Base-by-base conservation (phyloP, 2,113 vertebrate genomes). In the Vimba vimba region DNA sequence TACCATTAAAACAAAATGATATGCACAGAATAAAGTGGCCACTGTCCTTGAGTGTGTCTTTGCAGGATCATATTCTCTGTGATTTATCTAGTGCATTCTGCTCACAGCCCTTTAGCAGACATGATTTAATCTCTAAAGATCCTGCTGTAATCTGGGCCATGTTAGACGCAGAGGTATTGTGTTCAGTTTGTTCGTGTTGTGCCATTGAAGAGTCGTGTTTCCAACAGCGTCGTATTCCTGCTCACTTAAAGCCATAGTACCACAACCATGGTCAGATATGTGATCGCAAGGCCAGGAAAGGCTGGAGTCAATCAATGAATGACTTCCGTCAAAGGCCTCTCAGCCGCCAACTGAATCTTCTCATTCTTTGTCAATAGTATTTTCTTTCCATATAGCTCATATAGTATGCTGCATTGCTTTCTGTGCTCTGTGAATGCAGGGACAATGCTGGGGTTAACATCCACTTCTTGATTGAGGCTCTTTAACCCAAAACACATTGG, bases 281-380 rank as follows among this genome's bases (percentile, higher is more conserved):
- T 27, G 55, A 88, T 85, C 82, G 79, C 21, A 43, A 25, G 52
- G 78, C 50, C 55, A 86, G 64, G 82, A 82, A 74, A 66, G 71
- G 59, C 71, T 76, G 39, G 30, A 86, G 68, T 88, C 82, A 81
- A 85, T 83, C 85, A 76, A 83, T 85, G 82, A 76, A 85, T 87
- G 43, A 21, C 27, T 74, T 85, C 71, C 68, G 69, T 86, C 86
- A 84, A 75, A 55, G 23, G 19, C 55, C 25, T 82, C 45, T 36
- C 23, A 76, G 57, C 59, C 8, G 39, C 33, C 39, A 57, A 50
- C 57, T 76, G 69, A 75, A 79, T 62, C 36, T 79, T 50, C 17
- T 82, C 55, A 57, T 39, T 19, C 17, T 4, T 21, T 23, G 19
- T 45, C 27, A 19, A 15, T 19, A 25, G 25, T n/a, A 3, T 2